These are phyloP conservation scores for Trissolcus brochymenae DNA, from an alignment of 2,888 invertebrate species.

Conservation along the genomic window DNA sequence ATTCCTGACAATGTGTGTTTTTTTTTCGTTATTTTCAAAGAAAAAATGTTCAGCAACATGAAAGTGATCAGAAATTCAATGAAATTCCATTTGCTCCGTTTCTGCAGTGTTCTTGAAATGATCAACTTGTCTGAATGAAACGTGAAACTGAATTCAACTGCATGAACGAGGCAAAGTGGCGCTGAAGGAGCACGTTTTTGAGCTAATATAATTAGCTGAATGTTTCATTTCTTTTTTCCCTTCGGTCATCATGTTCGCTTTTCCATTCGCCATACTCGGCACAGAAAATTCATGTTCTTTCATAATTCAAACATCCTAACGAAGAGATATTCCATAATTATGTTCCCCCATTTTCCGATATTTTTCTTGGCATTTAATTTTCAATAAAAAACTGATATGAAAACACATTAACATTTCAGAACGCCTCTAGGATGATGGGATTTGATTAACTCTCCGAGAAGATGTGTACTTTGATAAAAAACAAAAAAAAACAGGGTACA, in stretches of 20 bases:
- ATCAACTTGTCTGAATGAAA: conserved; percentile 26
- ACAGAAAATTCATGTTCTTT: conserved; percentile 1
- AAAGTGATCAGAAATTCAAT: no score
- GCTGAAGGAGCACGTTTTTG: conserved; percentile 22
- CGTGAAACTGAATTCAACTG: conserved; percentile 20
- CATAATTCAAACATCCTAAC: conserved; percentile 7
- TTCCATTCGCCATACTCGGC: neutral
- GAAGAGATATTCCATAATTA: conserved; percentile 1
- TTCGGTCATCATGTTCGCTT: conserved; percentile 11
- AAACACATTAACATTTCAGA: no score
- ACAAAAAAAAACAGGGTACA: no score
- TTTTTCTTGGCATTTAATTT: no score
- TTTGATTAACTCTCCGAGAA: no score
- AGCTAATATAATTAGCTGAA: conserved; percentile 26
- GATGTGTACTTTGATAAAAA: no score
- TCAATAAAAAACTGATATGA: no score
- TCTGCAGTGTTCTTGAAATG: conserved; percentile 6
- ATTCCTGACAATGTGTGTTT: no score
- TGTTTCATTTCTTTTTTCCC: conserved; percentile 17
- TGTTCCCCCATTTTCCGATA: neutral
- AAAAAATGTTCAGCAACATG: no score
- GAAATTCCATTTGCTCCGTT: no score
- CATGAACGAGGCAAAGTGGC: conserved; percentile 20
- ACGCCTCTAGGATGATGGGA: no score
- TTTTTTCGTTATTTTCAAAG: no score